Percentiles rank a stretch among this genome's conserved stretches.
Evolutionary conservation across 2,797 vertebrate genomes (phyloP).

Genomic region (Pseudochirops corinnae): DNA sequence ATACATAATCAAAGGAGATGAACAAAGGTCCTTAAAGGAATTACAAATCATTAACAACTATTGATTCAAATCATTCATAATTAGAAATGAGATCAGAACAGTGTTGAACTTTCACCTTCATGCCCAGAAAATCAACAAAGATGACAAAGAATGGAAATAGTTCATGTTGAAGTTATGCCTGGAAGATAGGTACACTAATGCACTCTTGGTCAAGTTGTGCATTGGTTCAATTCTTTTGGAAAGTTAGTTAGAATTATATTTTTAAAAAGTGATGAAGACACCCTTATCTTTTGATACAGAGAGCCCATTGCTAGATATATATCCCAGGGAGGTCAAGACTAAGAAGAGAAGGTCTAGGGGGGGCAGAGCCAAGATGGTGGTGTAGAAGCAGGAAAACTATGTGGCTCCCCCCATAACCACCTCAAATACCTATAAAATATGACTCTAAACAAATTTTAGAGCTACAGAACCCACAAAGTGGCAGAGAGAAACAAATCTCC

Average conservation of each 20-base stretch:
- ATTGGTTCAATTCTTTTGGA: background rate
- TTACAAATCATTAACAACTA: background rate
- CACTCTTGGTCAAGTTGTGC: background rate
- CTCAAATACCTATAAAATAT: too few species aligned
- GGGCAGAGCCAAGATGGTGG: too few species aligned
- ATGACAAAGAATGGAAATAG: background rate
- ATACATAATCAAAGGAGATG: background rate
- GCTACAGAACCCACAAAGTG: too few species aligned
- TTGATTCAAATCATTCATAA: background rate
- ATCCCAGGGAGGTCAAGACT: too few species aligned
- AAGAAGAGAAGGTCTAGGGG: too few species aligned
- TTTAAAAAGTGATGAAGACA: too few species aligned
- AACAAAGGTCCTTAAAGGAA: background rate
- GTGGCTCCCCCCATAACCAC: too few species aligned
- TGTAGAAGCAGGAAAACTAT: too few species aligned
- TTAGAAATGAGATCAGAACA: background rate
- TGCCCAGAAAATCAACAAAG: background rate
- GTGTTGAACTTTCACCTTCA: background rate
- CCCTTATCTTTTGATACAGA: too few species aligned
- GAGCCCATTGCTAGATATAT: too few species aligned
- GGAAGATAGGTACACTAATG: background rate
- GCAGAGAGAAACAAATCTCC: too few species aligned
- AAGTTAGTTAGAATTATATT: background rate
- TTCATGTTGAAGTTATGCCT: background rate
- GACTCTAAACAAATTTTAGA: too few species aligned